phyloP scores from a whole-genome alignment of 2,113 vertebrate species.

The Cynopterus brachyotis region DNA sequence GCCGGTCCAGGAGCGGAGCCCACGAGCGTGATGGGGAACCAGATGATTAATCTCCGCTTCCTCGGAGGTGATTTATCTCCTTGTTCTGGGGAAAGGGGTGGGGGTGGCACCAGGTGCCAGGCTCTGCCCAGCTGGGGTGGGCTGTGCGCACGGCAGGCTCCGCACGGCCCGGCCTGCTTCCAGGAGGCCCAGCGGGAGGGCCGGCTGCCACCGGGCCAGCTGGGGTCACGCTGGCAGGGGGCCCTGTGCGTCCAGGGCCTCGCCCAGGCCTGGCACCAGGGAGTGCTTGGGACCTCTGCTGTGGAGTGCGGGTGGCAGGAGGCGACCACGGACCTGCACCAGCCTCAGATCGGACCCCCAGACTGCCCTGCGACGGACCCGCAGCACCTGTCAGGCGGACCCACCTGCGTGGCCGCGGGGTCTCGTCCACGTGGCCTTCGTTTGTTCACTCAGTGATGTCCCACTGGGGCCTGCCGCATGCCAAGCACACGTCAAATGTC shows the following conservation, averaged over 20 bases:
- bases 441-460: fast-evolving
- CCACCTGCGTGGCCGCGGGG: fast-evolving
- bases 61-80: background rate
- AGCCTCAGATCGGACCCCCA: fast-evolving
- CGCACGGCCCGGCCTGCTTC: fast-evolving
- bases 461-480: fast-evolving
- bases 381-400: background rate
- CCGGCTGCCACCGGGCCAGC: fast-evolving
- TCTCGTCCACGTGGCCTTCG: fast-evolving
- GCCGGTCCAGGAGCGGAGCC: fast-evolving
- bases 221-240: background rate
- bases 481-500: fast-evolving
- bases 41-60: fast-evolving
- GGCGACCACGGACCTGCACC: fast-evolving
- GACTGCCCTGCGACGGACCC: fast-evolving
- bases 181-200: background rate
- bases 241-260: background rate
- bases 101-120: too few species aligned
- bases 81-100: background rate
- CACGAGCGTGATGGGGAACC: fast-evolving
- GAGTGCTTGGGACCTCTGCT: fast-evolving
- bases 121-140: fast-evolving
- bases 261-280: background rate
- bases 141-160: fast-evolving
- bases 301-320: fast-evolving